Conservation (phyloP, 2,113 vertebrate genomes). For the Clarias macrocephalus region DNA sequence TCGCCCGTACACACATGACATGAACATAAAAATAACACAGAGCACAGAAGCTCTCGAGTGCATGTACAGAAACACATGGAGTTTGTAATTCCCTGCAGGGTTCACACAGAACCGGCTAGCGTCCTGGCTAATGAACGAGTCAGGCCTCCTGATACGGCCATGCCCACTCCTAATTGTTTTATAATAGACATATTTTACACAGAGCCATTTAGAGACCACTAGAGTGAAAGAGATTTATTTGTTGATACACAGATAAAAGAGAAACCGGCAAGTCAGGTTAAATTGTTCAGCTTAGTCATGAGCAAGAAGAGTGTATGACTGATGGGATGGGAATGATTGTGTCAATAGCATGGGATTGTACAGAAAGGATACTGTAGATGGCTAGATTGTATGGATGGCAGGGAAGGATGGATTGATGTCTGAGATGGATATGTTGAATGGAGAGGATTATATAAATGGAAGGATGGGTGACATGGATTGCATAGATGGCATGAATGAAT, state of each 20-base stretch:
- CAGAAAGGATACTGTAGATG: not conserved
- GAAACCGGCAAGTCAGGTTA: too few species aligned
- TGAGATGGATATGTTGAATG: not conserved
- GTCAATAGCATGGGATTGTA: not conserved
- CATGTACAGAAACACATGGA: constrained; percentile 26
- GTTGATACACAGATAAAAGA: not conserved
- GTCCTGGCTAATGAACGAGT: not conserved
- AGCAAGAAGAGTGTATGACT: not conserved
- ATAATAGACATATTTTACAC: not conserved
- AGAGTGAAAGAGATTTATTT: not conserved
- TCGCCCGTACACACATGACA: constrained; percentile 26
- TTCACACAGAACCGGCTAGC: not conserved
- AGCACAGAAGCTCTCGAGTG: constrained; percentile 35
- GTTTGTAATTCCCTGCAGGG: not conserved
- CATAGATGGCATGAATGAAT: not conserved
- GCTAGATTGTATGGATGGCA: not conserved
- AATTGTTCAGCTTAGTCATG: not conserved
- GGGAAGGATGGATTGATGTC: not conserved
- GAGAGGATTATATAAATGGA: not conserved
- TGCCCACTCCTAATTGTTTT: not conserved
- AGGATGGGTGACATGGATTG: not conserved
- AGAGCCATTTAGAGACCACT: too few species aligned
- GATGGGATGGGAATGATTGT: not conserved
- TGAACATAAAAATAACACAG: constrained; percentile 24
- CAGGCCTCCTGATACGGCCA: not conserved